Base-by-base conservation (phyloP, 1,140 invertebrate species). In the Ceratina calcarata region DNA sequence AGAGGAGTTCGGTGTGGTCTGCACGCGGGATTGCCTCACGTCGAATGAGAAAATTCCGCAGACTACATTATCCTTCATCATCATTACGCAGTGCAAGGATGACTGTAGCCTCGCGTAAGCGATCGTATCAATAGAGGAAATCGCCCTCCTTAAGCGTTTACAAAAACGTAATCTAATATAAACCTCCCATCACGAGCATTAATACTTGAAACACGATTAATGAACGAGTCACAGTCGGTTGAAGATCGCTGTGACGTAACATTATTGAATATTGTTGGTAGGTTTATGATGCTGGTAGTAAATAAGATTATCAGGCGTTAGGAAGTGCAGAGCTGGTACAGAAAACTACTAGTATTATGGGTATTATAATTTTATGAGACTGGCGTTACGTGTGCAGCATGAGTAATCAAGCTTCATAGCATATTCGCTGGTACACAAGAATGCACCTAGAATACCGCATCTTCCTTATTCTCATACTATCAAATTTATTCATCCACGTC, bases 41-140 rank as follows among this genome's bases (percentile, higher is more conserved):
- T 71, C 8, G 32, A 58, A 60, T 71, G 20, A 58, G n/a, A 45
- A 71, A 67, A 67, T 53, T 55, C 55, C 55, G 32, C 69, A 18
- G 53, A 22, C n/a, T 71, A 15, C 55, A 71, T 71, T 71, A 71
- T 60, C 69, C 69, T 71, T 60, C 69, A 71, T 71, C 69, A 71
- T 71, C 69, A 71, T 71, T 71, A 71, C 57, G 27, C 27, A 32
- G 27, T 32, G 27, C 27, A 49, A 22, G 55, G 7, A 58, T 60
- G 69, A 71, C 15, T 60, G 3, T 22, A 37, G 32, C 58, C n/a
- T 20, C 15, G 13, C 15, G 58, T 58, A 71, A 58, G 37, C 22
- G 27, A 58, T 22, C 13, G 7, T 60, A 37, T 71, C 55, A 60
- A 71, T 58, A 58, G 22, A 15, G n/a, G 13, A 58, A n/a, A 58